phyloP scores from a whole-genome alignment of 2,113 vertebrate genomes.

The Anarrhichthys ocellatus region DNA sequence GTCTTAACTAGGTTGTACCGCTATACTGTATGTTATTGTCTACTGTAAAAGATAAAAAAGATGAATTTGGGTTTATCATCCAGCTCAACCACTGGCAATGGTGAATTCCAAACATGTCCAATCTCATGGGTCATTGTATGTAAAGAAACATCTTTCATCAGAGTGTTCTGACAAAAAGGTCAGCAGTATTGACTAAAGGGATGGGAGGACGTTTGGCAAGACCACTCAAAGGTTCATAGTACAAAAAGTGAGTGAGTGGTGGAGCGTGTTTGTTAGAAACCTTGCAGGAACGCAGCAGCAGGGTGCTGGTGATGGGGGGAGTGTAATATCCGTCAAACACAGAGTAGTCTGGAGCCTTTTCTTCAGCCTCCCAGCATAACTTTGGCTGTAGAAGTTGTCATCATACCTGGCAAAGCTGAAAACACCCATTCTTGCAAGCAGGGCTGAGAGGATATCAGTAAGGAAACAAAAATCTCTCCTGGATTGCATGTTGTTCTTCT shows the following conservation, averaged over 20 bases:
- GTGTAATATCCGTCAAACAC: conserved; percentile 79
- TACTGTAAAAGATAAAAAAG: neutral
- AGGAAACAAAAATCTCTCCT: neutral
- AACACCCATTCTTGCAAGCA: conserved; percentile 84
- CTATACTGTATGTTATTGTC: neutral
- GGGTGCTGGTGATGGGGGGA: conserved; percentile 78
- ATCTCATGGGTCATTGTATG: conserved; percentile 83
- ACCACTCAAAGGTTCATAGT: neutral
- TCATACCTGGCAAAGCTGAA: conserved; percentile 90
- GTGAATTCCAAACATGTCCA: conserved; percentile 78
- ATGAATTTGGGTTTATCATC: too few species aligned
- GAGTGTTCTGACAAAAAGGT: neutral
- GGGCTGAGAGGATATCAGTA: neutral
- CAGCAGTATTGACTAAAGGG: neutral
- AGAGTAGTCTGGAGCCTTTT: conserved; percentile 75
- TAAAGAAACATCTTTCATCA: conserved; percentile 3
- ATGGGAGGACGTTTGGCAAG: neutral
- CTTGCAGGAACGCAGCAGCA: conserved; percentile 84
- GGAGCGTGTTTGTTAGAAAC: conserved; percentile 48
- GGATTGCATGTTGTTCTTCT: neutral
- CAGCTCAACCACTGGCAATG: conserved; percentile 84
- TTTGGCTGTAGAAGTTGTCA: conserved; percentile 83
- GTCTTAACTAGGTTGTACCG: neutral
- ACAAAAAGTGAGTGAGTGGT: neutral
- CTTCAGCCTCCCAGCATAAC: conserved; percentile 82